Conservation (phyloP, 1,140 invertebrate genomes). For the Drosophila lacteicornis region DNA sequence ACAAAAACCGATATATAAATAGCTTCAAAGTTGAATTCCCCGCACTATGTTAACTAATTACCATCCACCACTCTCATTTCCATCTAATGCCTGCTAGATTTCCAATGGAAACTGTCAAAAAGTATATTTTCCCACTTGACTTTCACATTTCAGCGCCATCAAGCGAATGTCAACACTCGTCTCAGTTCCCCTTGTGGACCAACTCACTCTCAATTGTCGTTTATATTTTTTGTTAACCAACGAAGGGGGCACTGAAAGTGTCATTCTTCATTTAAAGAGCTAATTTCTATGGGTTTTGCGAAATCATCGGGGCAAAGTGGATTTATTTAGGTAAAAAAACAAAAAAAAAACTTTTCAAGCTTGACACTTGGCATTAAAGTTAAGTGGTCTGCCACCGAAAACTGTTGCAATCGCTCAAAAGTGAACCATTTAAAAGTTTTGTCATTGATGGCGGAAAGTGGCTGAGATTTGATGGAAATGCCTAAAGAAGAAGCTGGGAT, state of each 20-base stretch:
- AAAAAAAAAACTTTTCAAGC: slow-evolving; percentile 25
- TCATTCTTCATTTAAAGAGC: slow-evolving; percentile 75
- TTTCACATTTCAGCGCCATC: slow-evolving; percentile 69
- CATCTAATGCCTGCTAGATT: not conserved
- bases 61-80: not conserved
- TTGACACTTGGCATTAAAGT: slow-evolving; percentile 75
- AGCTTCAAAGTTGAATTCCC: not conserved
- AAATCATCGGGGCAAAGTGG: slow-evolving; percentile 40
- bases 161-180: slow-evolving; percentile 65
- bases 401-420: slow-evolving; percentile 73
- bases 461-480: slow-evolving; percentile 53
- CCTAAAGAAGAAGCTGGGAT: slow-evolving; percentile 46
- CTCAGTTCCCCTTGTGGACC: not conserved
- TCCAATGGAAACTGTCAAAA: slow-evolving; percentile 36
- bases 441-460: slow-evolving; percentile 53
- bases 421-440: slow-evolving; percentile 72
- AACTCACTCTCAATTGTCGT: slow-evolving; percentile 39
- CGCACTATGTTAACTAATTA: slow-evolving; percentile 22
- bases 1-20: not conserved
- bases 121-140: slow-evolving; percentile 46
- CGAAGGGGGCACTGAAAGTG: slow-evolving; percentile 53
- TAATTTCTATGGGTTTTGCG: slow-evolving; percentile 63
- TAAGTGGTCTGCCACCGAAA: slow-evolving; percentile 54
- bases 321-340: slow-evolving; percentile 29
- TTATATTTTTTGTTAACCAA: slow-evolving; percentile 20